phyloP scores from a whole-genome alignment of 2,113 vertebrate species.

The Ageneiosus marmoratus region DNA sequence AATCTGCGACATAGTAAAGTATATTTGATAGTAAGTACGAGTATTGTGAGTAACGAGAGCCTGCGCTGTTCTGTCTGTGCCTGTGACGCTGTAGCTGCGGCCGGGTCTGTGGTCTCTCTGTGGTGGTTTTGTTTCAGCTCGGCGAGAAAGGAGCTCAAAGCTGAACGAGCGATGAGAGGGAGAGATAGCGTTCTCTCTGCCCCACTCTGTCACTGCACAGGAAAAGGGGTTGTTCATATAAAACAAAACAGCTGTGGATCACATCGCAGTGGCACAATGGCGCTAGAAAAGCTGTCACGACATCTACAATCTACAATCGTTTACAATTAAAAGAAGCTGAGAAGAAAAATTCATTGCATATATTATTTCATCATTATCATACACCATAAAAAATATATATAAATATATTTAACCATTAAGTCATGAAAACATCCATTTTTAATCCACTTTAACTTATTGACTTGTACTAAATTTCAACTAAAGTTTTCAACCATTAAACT shows the following conservation, averaged over 20 bases:
- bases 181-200: constrained; percentile 58
- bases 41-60: constrained; percentile 16
- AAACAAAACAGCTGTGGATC: constrained; percentile 57
- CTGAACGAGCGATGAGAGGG: constrained; percentile 46
- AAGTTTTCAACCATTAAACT: too few species aligned
- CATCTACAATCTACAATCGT: neutral
- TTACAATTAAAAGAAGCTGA: too few species aligned
- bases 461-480: too few species aligned
- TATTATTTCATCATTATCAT: too few species aligned
- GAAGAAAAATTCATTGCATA: too few species aligned
- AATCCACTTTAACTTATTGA: too few species aligned
- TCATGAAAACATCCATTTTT: too few species aligned
- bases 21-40: neutral
- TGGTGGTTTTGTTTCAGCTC: constrained; percentile 74
- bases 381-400: too few species aligned
- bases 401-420: too few species aligned
- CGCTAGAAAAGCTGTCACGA: neutral
- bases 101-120: constrained; percentile 69
- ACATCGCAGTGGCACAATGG: constrained; percentile 6
- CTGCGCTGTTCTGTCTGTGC: constrained; percentile 11
- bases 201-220: constrained; percentile 62
- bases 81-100: constrained; percentile 64
- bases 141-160: constrained; percentile 67
- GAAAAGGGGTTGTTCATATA: constrained; percentile 61
- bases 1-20: neutral